Base-by-base conservation (phyloP, 1,140 invertebrate species). In the Wiebesia pumilae region DNA sequence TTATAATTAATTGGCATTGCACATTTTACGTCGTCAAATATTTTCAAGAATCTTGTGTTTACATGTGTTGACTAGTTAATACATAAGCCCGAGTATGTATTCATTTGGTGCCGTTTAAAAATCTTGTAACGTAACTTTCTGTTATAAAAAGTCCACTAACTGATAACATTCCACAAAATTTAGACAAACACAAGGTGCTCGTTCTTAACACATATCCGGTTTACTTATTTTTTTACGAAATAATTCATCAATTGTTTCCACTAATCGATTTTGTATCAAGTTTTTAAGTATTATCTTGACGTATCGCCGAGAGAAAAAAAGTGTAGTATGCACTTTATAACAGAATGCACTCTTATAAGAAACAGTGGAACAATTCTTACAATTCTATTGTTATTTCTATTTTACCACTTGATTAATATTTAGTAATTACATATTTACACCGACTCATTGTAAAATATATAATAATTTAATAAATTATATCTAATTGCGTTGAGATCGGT, bases 381-480 rank as follows among this genome's bases (percentile, higher is more conserved):
- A 33, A 79, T 79, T 79, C 43, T 54, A 21, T 0, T 54, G n/a
- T 47, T 30, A 38, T 47, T 33, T 47, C 38, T 6, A 16, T 51
- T 19, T 54, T 54, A 27, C n/a, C 14, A 58, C 30, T n/a, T n/a
- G 27, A 7, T 38, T 81, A 43, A 43, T 80, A 35, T 51, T 58
- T 83, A 38, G 79, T 89, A 88, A 89, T 89, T 89, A 89, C 88
- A 89, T 89, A 89, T 89, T 87, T 89, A 89, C 88, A 89, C 12
- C 35, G 79, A 81, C 69, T 54, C n/a, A 43, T 86, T 69, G 62
- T 54, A 40, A 73, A 58, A 33, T 86, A 65, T 14, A 77, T 65
- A 67, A 69, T 21, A 47, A 65, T 73, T 40, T 83, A 78, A 71
- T 51, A 69, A 85, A 71, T 35, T 19, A 84, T 43, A 65, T 47